A percentile compares a stretch with the other conserved stretches of the same genome.
Conservation (phyloP, 2,888 invertebrate species). For the Scrobipalpa atriplicella region DNA sequence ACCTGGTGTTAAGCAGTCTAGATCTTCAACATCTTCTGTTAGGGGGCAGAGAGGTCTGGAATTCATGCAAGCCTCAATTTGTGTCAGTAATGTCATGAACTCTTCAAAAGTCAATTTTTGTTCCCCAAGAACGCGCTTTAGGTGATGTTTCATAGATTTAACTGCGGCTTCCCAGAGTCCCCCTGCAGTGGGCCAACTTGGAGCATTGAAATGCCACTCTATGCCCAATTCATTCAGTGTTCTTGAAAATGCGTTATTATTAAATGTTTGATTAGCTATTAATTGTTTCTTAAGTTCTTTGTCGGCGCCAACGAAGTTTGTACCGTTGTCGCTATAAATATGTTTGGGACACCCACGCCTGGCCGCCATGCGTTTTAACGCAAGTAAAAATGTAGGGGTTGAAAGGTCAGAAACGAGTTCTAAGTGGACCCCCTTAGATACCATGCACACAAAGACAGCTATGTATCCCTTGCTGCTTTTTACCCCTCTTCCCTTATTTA, state of each 20-base stretch:
- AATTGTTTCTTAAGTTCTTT: not conserved
- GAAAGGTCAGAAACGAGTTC: constrained; percentile 12
- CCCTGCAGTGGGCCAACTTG: constrained; percentile 31
- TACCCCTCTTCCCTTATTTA: constrained; percentile 16
- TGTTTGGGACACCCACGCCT: not conserved
- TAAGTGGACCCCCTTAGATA: constrained; percentile 7
- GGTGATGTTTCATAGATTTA: constrained; percentile 30
- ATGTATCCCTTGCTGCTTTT: constrained; percentile 2
- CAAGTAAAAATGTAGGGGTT: constrained; percentile 1
- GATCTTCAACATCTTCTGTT: constrained; percentile 34
- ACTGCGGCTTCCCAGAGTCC: constrained; percentile 35
- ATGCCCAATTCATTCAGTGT: constrained; percentile 26
- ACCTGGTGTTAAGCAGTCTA: constrained; percentile 32
- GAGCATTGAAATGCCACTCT: constrained; percentile 35
- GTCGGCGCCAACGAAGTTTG: constrained; percentile 2
- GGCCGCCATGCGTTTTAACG: not conserved
- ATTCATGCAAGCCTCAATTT: constrained; percentile 36
- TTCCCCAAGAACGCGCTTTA: constrained; percentile 29
- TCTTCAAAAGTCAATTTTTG: constrained; percentile 35
- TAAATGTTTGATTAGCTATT: not conserved
- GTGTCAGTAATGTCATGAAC: constrained; percentile 32
- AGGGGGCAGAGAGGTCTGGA: constrained; percentile 33
- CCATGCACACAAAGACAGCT: constrained; percentile 21
- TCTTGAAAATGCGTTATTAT: constrained; percentile 4
- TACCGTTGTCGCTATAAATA: constrained; percentile 14